Evolutionary conservation across 2,888 invertebrate genomes (phyloP), one percentile per base, ranked within the genome.

Genomic region (Latrodectus hesperus): DNA sequence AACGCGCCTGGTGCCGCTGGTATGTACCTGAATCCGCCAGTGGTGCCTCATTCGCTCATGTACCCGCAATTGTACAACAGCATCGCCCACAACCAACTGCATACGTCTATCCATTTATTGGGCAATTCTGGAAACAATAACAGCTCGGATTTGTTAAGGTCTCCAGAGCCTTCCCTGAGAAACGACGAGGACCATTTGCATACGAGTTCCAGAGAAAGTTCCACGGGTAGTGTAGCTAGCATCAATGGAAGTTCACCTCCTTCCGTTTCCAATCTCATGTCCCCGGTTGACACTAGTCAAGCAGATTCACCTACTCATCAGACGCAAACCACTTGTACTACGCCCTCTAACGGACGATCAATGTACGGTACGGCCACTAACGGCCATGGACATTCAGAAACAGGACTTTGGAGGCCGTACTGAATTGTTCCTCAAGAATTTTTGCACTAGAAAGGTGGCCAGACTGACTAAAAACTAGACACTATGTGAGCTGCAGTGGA

Each of bases 11-110:
- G 91, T n/a, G 90, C 91, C 2, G 90, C 91, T 71, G 80, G 90
- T 49, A 88, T 90, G 85, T 91, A 91, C 76, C 84, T 91, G 26
- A 90, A 91, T 71, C 90, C 91, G 8, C 90, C 91, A 1, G 91
- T 91, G 51, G 89, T 92, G 11, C 91, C 91, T 0, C 89, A 91
- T 11, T 90, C 91, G 17, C 91, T 92, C 81, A 90, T 92, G 17
- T 92, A 92, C 89, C 92, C 92, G 5, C 92, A 92, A 78, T 89
- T 92, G 10, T 91, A 92, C 89, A 89, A 90, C 52, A 90, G 91
- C 38, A 86, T 90, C 11, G 89, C 90, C 2, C 90, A 91, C 52
- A 91, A 91, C 60, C 91, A 91, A 78, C 90, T 91, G 26, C 91
- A 91, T 70, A 89, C 90, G 6, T 88, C 88, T 16, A 79, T 90